These are phyloP conservation scores for Falco rusticolus DNA, from an alignment of 2,797 vertebrate genomes.

Conservation along the genomic window DNA sequence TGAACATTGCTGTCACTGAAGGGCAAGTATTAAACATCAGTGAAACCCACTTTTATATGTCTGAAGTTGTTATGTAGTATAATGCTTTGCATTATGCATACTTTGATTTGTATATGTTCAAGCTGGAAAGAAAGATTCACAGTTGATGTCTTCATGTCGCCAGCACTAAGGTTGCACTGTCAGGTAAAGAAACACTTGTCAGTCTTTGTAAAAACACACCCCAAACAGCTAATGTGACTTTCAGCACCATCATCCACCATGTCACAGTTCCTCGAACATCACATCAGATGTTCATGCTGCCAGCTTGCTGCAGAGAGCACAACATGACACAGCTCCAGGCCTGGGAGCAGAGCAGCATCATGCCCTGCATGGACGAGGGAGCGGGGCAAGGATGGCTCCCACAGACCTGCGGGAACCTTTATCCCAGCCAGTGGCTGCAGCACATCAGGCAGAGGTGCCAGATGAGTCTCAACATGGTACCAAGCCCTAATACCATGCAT, in stretches of 20 bases:
- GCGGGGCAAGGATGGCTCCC: not conserved
- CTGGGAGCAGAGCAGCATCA: not conserved
- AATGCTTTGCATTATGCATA: not conserved
- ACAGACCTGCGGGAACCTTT: not conserved
- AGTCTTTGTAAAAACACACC: not conserved
- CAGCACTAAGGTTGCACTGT: not conserved
- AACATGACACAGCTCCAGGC: not conserved
- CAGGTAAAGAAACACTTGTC: not conserved
- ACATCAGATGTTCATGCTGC: rapidly evolving
- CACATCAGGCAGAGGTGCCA: not conserved
- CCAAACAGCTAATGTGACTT: not conserved
- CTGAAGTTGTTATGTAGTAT: not conserved
- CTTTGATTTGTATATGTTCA: not conserved
- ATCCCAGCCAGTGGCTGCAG: not conserved
- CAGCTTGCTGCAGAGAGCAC: not conserved
- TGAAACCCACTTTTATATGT: not conserved
- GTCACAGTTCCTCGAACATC: rapidly evolving
- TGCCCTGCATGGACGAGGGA: rapidly evolving
- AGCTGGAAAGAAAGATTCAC: not conserved
- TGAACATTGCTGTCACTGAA: not conserved
- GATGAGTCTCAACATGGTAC: not conserved
- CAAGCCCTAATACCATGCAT: not conserved
- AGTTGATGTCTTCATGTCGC: not conserved
- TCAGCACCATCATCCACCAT: not conserved
- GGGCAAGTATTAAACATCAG: not conserved